Percentiles rank a stretch among this genome's conserved stretches.
phyloP scores from a whole-genome alignment of 2,797 vertebrate genomes.

The Oreonectes daqikongensis region DNA sequence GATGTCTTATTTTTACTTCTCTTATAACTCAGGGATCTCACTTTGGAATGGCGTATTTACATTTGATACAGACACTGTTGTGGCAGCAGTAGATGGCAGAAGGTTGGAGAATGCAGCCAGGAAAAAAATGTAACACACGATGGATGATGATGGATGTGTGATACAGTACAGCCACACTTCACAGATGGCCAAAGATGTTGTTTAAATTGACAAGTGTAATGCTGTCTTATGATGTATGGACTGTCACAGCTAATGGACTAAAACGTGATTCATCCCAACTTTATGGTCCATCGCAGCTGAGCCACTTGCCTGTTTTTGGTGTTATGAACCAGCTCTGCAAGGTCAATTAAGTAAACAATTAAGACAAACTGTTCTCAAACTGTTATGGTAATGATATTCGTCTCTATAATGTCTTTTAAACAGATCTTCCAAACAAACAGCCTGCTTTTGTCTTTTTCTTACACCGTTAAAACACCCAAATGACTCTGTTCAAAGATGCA shows the following conservation, averaged over 20 bases:
- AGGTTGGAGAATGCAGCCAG: constrained; percentile 48
- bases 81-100: constrained; percentile 60
- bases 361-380: constrained; percentile 22
- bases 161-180: constrained; percentile 17
- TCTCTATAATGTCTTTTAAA: constrained; percentile 32
- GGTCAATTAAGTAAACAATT: constrained; percentile 50
- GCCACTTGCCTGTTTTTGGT: constrained; percentile 15
- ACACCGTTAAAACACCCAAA: constrained; percentile 27
- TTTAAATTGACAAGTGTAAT: constrained; percentile 13
- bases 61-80: constrained; percentile 66
- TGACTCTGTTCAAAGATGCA: constrained; percentile 17
- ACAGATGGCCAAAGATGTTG: constrained; percentile 24
- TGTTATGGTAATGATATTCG: constrained; percentile 41
- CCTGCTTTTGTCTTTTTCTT: neutral
- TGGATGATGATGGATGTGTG: constrained; percentile 14
- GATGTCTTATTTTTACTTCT: constrained; percentile 35
- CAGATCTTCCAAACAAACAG: constrained; percentile 37
- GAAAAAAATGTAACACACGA: constrained; percentile 26
- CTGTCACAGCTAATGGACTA: constrained; percentile 26
- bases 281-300: constrained; percentile 9
- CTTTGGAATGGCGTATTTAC: constrained; percentile 59
- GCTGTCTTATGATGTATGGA: constrained; percentile 18
- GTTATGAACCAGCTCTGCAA: constrained; percentile 33
- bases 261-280: constrained; percentile 26
- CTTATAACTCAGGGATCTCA: constrained; percentile 39